Evolutionary conservation across 1,140 invertebrate species (phyloP).

Genomic region (Mercenaria mercenaria): DNA sequence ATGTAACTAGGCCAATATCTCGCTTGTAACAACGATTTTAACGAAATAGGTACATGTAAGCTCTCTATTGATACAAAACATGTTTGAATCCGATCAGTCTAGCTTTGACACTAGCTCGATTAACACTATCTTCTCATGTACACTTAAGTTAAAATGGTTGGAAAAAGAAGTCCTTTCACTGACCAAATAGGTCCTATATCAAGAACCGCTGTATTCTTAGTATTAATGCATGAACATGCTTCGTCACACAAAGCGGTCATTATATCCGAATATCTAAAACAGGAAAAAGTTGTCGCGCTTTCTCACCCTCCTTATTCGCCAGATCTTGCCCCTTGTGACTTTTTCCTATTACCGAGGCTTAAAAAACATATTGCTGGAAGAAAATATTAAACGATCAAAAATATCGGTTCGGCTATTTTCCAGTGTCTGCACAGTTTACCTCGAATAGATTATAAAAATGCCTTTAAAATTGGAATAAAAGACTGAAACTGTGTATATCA

Average conservation of each 20-base stretch:
- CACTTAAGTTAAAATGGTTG: not conserved
- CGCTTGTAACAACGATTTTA: too few species aligned
- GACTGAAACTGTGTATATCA: not conserved
- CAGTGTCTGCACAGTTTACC: not conserved
- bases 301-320: not conserved
- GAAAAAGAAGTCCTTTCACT: not conserved
- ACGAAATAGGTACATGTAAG: slow-evolving; percentile 23
- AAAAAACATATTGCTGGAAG: slow-evolving; percentile 7
- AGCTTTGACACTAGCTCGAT: not conserved
- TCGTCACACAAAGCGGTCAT: slow-evolving; percentile 12
- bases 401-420: not conserved
- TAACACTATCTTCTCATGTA: too few species aligned
- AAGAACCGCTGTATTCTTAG: not conserved
- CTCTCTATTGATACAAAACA: slow-evolving; percentile 29
- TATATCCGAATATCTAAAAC: not conserved
- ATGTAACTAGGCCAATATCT: too few species aligned
- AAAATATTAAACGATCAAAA: slow-evolving; percentile 8
- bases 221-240: slow-evolving; percentile 32
- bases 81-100: not conserved
- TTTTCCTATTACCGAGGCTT: slow-evolving; percentile 6
- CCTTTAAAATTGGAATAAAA: not conserved
- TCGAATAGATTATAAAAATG: not conserved
- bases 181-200: not conserved
- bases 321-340: slow-evolving; percentile 6
- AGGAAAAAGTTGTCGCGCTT: not conserved